Conservation (phyloP, 2,888 invertebrate genomes). For the Terebella lapidaria region DNA sequence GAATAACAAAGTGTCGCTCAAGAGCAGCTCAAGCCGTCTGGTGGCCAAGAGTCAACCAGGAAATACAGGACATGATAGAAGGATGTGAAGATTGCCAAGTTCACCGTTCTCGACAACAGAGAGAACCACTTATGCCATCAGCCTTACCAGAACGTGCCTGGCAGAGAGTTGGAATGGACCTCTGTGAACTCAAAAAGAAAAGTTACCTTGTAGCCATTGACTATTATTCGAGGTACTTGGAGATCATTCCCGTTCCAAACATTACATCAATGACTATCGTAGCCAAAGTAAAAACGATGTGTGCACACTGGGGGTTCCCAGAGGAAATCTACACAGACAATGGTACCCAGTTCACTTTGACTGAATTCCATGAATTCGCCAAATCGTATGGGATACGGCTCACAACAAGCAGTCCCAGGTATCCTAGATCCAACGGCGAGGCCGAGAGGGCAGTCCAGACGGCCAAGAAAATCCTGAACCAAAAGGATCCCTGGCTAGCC, state of each 20-base stretch:
- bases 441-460: not conserved
- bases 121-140: not conserved
- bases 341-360: not conserved
- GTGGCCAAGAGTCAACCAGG: conserved; percentile 7
- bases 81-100: not conserved
- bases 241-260: not conserved
- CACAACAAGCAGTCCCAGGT: conserved; percentile 3
- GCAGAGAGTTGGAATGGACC: conserved; percentile 2
- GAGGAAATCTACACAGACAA: conserved; percentile 1
- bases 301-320: not conserved
- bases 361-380: not conserved
- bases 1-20: not conserved
- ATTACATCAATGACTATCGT: not conserved
- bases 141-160: conserved; percentile 4
- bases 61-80: not conserved
- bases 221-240: conserved; percentile 4
- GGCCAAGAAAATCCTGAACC: not conserved
- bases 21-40: not conserved
- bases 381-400: not conserved
- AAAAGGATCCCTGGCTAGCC: not conserved
- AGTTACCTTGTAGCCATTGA: conserved; percentile 1
- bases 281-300: not conserved
- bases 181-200: conserved; percentile 1
- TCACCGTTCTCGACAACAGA: not conserved
- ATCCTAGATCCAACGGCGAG: too few relatives aligned